Conservation (phyloP, 1,140 invertebrate genomes). For the Phymorhynchus buccinoides region DNA sequence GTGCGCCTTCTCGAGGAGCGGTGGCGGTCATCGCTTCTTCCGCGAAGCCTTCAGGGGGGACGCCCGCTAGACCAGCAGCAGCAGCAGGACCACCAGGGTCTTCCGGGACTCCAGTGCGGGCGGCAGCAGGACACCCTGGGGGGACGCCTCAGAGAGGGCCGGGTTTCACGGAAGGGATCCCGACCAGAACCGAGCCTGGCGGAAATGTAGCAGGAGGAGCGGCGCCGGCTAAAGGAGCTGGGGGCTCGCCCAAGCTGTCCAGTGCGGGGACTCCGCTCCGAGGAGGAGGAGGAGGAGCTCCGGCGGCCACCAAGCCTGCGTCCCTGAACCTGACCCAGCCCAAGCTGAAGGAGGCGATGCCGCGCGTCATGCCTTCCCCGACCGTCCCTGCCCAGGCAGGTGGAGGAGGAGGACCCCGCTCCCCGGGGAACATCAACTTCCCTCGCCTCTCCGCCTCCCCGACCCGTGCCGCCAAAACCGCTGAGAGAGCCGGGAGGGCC, state of each 20-base stretch:
- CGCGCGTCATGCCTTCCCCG: conserved; percentile 64
- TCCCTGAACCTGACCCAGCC: conserved; percentile 70
- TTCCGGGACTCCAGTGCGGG: background rate
- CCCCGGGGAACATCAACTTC: conserved; percentile 67
- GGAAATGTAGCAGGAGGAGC: background rate
- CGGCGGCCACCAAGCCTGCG: conserved; percentile 59
- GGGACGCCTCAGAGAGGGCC: background rate
- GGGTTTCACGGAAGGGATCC: background rate
- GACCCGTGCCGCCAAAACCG: conserved; percentile 43
- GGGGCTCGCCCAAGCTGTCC: background rate
- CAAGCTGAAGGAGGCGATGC: conserved; percentile 63
- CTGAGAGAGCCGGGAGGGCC: background rate
- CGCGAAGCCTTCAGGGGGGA: background rate
- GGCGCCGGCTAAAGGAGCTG: background rate
- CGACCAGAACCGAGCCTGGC: background rate
- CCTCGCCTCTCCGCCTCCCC: conserved; percentile 62
- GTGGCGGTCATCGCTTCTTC: background rate
- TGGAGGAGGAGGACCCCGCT: too few species aligned
- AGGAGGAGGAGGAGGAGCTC: too few species aligned
- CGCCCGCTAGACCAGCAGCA: background rate
- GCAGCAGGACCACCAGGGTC: background rate
- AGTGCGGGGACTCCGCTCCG: background rate
- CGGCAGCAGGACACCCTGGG: background rate
- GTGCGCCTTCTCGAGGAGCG: background rate
- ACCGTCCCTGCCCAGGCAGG: conserved; percentile 60